These are phyloP conservation scores for Leptinotarsa haldemani DNA, from an alignment of 2,888 invertebrate genomes.

Conservation along the genomic window DNA sequence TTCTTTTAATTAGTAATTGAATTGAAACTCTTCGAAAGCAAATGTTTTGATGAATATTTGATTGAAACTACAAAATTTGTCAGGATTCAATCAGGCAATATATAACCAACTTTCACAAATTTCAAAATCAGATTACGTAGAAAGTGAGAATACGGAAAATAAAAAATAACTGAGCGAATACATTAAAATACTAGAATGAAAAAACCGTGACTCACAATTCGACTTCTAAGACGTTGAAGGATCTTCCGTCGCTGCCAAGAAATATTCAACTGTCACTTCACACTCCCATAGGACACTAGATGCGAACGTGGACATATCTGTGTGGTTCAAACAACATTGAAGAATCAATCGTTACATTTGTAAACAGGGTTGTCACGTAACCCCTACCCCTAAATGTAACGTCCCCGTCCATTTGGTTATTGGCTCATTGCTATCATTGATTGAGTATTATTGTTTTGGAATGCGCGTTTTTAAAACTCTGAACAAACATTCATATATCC, in stretches of 20 bases:
- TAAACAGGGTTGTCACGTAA: constrained; percentile 68
- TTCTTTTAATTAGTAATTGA: constrained; percentile 36
- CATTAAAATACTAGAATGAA: neutral
- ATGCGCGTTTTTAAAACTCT: constrained; percentile 68
- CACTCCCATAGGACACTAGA: constrained; percentile 56
- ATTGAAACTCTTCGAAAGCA: constrained; percentile 33
- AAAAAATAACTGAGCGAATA: no score
- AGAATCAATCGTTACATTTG: constrained; percentile 68
- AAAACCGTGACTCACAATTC: constrained; percentile 24
- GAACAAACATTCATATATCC: constrained; percentile 62
- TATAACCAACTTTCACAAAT: neutral
- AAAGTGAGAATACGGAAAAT: no score
- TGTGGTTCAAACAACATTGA: constrained; percentile 66
- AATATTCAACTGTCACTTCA: constrained; percentile 44
- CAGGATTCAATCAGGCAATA: constrained; percentile 18
- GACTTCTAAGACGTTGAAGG: constrained; percentile 23
- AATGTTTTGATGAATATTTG: constrained; percentile 20
- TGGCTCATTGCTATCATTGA: constrained; percentile 68
- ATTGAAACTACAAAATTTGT: constrained; percentile 11
- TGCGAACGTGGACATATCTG: constrained; percentile 62
- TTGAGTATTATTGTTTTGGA: constrained; percentile 68
- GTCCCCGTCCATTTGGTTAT: constrained; percentile 67
- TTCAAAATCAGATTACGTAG: no score
- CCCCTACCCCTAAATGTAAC: constrained; percentile 61
- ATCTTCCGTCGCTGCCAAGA: constrained; percentile 27